phyloP scores from a whole-genome alignment of 92 coral and sea anemone species.

The Phenganax marumi region DNA sequence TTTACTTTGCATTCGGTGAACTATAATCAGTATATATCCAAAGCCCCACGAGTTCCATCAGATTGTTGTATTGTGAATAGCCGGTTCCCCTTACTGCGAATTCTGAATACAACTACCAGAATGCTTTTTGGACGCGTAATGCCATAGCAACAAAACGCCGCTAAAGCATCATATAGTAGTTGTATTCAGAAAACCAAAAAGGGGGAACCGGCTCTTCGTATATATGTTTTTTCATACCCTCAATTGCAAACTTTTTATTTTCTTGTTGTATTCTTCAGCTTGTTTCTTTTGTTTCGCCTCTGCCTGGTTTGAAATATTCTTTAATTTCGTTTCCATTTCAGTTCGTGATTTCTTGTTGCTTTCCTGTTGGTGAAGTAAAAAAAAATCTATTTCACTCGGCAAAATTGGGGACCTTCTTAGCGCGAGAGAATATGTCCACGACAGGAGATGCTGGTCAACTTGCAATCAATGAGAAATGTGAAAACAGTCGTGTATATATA shows the following conservation, averaged over 20 bases:
- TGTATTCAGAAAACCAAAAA: neutral
- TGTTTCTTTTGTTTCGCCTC: constrained; percentile 86
- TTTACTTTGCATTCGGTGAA: too few relatives aligned
- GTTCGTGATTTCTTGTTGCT: constrained; percentile 70
- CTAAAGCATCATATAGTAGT: too few relatives aligned
- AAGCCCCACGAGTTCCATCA: too few relatives aligned
- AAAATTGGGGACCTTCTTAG: neutral
- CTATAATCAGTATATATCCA: too few relatives aligned
- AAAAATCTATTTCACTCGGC: neutral
- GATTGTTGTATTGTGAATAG: too few relatives aligned
- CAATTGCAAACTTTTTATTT: constrained; percentile 86
- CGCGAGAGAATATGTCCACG: neutral
- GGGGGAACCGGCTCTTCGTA: neutral
- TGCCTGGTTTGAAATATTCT: constrained; percentile 71
- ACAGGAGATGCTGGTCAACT: too few relatives aligned
- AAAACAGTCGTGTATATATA: too few relatives aligned
- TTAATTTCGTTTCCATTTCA: constrained; percentile 85
- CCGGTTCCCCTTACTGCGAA: too few relatives aligned
- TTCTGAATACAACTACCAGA: too few relatives aligned
- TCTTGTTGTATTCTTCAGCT: constrained; percentile 85
- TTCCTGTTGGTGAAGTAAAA: constrained; percentile 54
- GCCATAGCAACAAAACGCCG: too few relatives aligned
- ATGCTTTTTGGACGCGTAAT: too few relatives aligned
- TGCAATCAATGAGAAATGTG: too few relatives aligned
- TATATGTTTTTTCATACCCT: constrained; percentile 55